Evolutionary conservation across 2,797 vertebrate species (phyloP).

Genomic region (Rhyacichthys aspro): DNA sequence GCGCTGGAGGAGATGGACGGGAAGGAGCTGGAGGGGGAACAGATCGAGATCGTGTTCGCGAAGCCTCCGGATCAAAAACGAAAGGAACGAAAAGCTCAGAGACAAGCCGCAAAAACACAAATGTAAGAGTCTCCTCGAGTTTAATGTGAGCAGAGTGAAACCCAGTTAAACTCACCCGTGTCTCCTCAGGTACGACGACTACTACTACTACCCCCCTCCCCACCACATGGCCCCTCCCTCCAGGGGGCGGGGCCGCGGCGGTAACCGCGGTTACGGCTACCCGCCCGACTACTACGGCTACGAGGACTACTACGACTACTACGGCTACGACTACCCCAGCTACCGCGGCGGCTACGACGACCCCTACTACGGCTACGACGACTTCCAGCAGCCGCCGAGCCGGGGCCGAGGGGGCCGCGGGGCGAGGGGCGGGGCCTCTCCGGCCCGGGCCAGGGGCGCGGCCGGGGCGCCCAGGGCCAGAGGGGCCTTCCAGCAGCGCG

Average conservation of each 20-base stretch:
- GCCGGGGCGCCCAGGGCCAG: conserved; percentile 85
- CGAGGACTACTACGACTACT: conserved; percentile 98
- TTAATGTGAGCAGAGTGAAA: too few relatives aligned
- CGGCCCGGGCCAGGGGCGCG: conserved; percentile 76
- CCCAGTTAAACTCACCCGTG: background rate
- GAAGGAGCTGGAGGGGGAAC: conserved; percentile 94
- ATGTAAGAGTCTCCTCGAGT: too few relatives aligned
- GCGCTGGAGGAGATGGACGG: conserved; percentile 97
- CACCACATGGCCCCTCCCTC: conserved; percentile 92
- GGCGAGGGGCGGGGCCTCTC: conserved; percentile 79
- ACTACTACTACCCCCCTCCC: conserved; percentile 96
- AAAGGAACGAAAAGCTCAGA: conserved; percentile 96
- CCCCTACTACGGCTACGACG: conserved; percentile 96
- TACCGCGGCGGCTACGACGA: conserved; percentile 98
- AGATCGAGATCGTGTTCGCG: conserved; percentile 96
- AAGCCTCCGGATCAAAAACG: conserved; percentile 98
- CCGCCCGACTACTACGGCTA: conserved; percentile 95
- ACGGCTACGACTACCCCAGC: conserved; percentile 96
- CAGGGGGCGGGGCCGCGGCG: conserved; percentile 87
- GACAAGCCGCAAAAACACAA: conserved; percentile 94
- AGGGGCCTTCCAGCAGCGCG: conserved; percentile 88
- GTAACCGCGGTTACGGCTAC: conserved; percentile 86
- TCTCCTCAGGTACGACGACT: conserved; percentile 92
- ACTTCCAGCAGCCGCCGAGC: conserved; percentile 92
- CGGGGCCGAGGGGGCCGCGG: conserved; percentile 82